Conservation (phyloP, 2,888 invertebrate species). For the Drosophila emarginata region DNA sequence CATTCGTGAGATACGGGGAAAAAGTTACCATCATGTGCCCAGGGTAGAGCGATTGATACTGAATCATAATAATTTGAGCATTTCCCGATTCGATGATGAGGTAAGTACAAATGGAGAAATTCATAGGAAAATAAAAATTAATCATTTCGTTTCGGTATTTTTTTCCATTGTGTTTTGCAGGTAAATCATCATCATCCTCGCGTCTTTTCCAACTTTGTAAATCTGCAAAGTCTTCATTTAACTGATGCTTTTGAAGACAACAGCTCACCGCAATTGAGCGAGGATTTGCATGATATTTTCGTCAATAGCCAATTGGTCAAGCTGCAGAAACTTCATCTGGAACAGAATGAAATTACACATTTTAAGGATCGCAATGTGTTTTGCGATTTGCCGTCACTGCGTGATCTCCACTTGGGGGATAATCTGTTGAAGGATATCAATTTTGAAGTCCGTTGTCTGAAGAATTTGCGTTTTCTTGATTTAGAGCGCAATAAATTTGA, state of each 20-base stretch:
- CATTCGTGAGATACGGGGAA: slow-evolving; percentile 88
- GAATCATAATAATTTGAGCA: slow-evolving; percentile 88
- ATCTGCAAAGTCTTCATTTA: slow-evolving; percentile 87
- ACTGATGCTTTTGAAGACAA: slow-evolving; percentile 89
- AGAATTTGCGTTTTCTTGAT: slow-evolving; percentile 87
- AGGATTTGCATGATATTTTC: slow-evolving; percentile 88
- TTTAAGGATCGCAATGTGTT: slow-evolving; percentile 87
- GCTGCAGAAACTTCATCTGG: slow-evolving; percentile 88
- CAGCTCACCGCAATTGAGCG: slow-evolving; percentile 85
- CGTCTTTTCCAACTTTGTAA: slow-evolving; percentile 88
- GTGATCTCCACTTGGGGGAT: slow-evolving; percentile 88
- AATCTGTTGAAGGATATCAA: slow-evolving; percentile 85
- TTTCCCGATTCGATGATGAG: slow-evolving; percentile 84
- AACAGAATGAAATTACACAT: slow-evolving; percentile 88
- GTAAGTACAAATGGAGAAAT: background rate
- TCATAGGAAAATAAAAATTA: too few species aligned
- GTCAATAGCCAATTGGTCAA: slow-evolving; percentile 86
- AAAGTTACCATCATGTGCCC: slow-evolving; percentile 88
- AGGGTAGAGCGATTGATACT: slow-evolving; percentile 87
- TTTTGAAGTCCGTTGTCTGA: slow-evolving; percentile 87
- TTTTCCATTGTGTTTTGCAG: background rate
- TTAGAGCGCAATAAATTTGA: slow-evolving; percentile 87
- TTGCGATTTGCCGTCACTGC: slow-evolving; percentile 87
- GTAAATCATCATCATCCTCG: slow-evolving; percentile 86
- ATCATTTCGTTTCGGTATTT: too few species aligned